These are phyloP conservation scores for Drosophila demipolita DNA, from an alignment of 2,888 invertebrate genomes.

Conservation along the genomic window DNA sequence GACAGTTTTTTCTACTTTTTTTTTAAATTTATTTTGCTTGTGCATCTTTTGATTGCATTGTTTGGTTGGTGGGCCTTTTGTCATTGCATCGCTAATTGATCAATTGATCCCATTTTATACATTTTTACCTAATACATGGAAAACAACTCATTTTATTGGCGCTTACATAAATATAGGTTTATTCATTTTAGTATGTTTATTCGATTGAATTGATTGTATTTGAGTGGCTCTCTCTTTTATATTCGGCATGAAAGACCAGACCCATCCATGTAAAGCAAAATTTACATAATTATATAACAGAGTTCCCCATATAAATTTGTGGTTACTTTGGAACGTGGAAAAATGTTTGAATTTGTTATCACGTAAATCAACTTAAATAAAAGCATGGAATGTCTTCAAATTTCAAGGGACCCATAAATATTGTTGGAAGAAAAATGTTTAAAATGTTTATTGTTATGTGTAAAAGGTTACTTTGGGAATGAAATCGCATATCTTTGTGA, in stretches of 20 bases:
- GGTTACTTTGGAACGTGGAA: slow-evolving; percentile 31
- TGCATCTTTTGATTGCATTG: slow-evolving; percentile 32
- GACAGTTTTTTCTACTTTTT: background rate
- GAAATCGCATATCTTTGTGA: background rate
- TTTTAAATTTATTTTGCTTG: background rate
- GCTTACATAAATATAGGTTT: slow-evolving; percentile 69
- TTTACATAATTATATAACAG: slow-evolving; percentile 71
- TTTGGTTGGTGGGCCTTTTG: slow-evolving; percentile 18
- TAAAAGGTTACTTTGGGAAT: slow-evolving; percentile 6
- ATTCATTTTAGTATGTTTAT: slow-evolving; percentile 54
- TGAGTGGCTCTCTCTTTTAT: slow-evolving; percentile 62
- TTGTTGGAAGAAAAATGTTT: slow-evolving; percentile 26
- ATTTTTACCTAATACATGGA: slow-evolving; percentile 40
- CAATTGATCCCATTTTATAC: slow-evolving; percentile 59
- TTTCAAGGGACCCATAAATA: slow-evolving; percentile 51
- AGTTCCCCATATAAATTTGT: slow-evolving; percentile 30
- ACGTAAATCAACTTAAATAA: slow-evolving; percentile 57
- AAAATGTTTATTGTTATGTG: slow-evolving; percentile 13
- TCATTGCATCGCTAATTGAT: slow-evolving; percentile 66
- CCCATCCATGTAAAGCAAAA: slow-evolving; percentile 29
- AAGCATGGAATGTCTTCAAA: slow-evolving; percentile 35
- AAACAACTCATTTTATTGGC: slow-evolving; percentile 58
- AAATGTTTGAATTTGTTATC: slow-evolving; percentile 41
- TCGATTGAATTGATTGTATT: slow-evolving; percentile 36
- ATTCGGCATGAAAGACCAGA: slow-evolving; percentile 27